Base-by-base conservation (phyloP, 1,140 invertebrate species). In the Apis florea region DNA sequence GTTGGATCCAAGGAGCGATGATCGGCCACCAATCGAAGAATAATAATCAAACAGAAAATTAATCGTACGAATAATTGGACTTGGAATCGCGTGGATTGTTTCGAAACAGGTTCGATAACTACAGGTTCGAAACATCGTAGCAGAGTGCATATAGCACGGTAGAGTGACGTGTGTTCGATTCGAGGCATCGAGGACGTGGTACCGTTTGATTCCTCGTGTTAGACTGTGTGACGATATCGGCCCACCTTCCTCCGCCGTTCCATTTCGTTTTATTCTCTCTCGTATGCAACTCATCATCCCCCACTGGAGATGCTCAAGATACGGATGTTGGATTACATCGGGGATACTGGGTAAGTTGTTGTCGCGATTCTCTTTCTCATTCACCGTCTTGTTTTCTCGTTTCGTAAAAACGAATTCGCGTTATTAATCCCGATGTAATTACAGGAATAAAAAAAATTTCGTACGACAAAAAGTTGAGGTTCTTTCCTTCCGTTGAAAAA, bases 281-380 rank as follows among this genome's bases (percentile, higher is more conserved):
- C 61, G 79, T 79, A 73, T 82, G 69, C 61, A 47, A 75, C 70
- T 68, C 66, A 21, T 47, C 69, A 17, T 21, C 49, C 59, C 58
- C 47, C 64, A 53, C 75, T 40, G 70, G 86, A 90, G 77, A 93
- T 93, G 93, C 88, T 93, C 86, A 93, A 93, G 82, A 93, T 93
- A 89, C 92, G 91, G 40, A 93, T 93, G 92, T 84, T 93, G 90
- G 93, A 93, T 90, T 93, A 93, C 87, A 93, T 93, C 83, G 92
- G 90, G 47, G 93, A 93, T 74, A 90, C 92, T 51, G 92, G 93
- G 93, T 93, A 85, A 93, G 93, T 90, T n/a, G 19, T 58, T 61
- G 47, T 70, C 15, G n/a, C 31, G 11, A 56, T 31, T 6, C 10
- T 40, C 31, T 31, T 1, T 31, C 31, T 40, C 31, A n/a, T n/a